Evolutionary conservation across 1,140 invertebrate genomes (phyloP).

Genomic region (Nephotettix cincticeps): DNA sequence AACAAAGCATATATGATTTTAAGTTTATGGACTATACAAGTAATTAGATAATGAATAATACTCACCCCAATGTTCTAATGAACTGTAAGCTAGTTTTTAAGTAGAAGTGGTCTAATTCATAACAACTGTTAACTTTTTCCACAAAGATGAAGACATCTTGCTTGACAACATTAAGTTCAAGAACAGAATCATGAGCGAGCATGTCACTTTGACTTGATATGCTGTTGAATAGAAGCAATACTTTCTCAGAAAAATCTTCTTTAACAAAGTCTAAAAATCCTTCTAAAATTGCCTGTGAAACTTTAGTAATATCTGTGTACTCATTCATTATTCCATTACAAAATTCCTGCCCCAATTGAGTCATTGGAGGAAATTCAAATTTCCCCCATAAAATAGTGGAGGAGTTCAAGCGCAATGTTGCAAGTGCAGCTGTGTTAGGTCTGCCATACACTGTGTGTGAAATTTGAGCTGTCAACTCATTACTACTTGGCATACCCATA

Average conservation of each 20-base stretch:
- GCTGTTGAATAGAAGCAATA: not conserved
- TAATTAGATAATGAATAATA: not conserved
- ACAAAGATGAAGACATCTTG: not conserved
- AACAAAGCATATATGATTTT: too few relatives aligned
- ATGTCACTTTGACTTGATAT: not conserved
- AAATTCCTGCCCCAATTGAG: not conserved
- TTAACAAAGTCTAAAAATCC: constrained; percentile 2
- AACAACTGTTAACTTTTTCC: not conserved
- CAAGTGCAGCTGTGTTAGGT: not conserved
- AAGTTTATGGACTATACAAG: not conserved
- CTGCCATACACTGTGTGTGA: constrained; percentile 1
- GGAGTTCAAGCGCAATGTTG: constrained; percentile 4
- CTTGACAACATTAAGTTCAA: not conserved
- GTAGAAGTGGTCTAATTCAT: not conserved
- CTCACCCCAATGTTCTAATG: not conserved
- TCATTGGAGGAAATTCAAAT: constrained; percentile 16
- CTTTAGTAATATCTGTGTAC: not conserved
- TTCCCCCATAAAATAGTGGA: constrained; percentile 5
- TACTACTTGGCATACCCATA: constrained; percentile 5
- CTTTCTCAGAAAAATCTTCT: constrained; percentile 3
- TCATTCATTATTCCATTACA: not conserved
- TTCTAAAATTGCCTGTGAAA: not conserved
- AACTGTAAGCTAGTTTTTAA: not conserved
- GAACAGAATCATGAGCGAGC: not conserved
- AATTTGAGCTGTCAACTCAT: constrained; percentile 7